Evolutionary conservation across 2,113 vertebrate species (phyloP), one percentile per base, ranked within the genome.

Genomic region (Plestiodon gilberti): DNA sequence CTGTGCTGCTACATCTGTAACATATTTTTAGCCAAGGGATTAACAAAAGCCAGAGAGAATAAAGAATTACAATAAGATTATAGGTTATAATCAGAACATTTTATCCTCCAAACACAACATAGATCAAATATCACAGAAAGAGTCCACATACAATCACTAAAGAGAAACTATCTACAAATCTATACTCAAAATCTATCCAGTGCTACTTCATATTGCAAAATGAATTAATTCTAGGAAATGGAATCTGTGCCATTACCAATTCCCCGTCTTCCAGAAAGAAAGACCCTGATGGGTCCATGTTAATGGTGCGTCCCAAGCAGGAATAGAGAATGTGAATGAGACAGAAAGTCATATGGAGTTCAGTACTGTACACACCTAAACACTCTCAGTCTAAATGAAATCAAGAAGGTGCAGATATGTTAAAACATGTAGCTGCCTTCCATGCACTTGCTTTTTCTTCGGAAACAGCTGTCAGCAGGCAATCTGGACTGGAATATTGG

Each of bases 21-120:
- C 2, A 48, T 48, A 48, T 23, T 71, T 84, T 88, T 85, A 90
- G 83, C 91, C 87, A 48, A 65, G 79, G 89, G 85, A 88, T 92
- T 89, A 77, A 83, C 88, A 89, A 91, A 75, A 87, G 38, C 5
- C 65, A 84, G 82, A 74, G 84, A 30, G 86, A 90, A 81, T 4
- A 91, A 89, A 94, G 83, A 57, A 8, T 48, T 48, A 65, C 14
- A 86, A 85, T 40, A 76, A 91, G 92, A 93, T 94, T 91, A 93
- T 8, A 89, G 85, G 88, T 90, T 92, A 83, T 69, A 91, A 82
- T 9, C 91, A 70, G 71, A 90, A 65, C 23, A 28, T 7, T 71
- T 83, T 78, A 86, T 88, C 57, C 85, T 77, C 76, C 23, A 65
- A 52, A 28, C 83, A 61, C 71, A 84, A 22, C 38, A 30, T 18